phyloP scores from a whole-genome alignment of 2,888 invertebrate genomes.

The Zeuzera pyrina region DNA sequence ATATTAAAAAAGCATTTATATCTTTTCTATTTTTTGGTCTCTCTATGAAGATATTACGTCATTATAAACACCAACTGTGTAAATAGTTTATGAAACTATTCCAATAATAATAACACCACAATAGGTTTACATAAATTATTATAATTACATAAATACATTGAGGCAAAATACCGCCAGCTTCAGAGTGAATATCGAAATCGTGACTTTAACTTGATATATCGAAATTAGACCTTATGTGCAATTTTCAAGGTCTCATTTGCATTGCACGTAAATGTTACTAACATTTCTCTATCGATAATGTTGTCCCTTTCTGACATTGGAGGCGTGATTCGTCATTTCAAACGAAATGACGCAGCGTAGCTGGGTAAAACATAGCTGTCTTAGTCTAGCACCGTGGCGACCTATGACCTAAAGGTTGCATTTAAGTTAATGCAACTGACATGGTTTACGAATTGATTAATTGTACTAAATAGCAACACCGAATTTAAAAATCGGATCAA shows the following conservation, averaged over 20 bases:
- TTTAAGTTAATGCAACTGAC: conserved; percentile 58
- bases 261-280: conserved; percentile 35
- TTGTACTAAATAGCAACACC: conserved; percentile 37
- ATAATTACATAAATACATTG: conserved; percentile 45
- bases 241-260: conserved; percentile 43
- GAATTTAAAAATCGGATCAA: no score
- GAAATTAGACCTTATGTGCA: conserved; percentile 34
- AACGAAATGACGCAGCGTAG: conserved; percentile 45
- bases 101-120: conserved; percentile 18
- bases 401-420: conserved; percentile 67
- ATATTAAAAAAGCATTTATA: no score
- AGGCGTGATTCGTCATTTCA: conserved; percentile 67
- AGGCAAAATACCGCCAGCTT: conserved; percentile 53
- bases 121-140: conserved; percentile 38
- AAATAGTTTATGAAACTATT: conserved; percentile 35
- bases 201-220: conserved; percentile 28
- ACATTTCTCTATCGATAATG: conserved; percentile 61
- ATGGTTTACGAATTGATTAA: conserved; percentile 47
- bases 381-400: conserved; percentile 51
- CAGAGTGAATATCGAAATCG: conserved; percentile 52
- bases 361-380: conserved; percentile 50
- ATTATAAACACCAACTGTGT: conserved; percentile 19
- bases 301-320: conserved; percentile 54
- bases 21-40: no score
- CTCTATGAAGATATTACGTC: not conserved